phyloP scores from a whole-genome alignment of 2,888 invertebrate species.

The Apeira syringaria region DNA sequence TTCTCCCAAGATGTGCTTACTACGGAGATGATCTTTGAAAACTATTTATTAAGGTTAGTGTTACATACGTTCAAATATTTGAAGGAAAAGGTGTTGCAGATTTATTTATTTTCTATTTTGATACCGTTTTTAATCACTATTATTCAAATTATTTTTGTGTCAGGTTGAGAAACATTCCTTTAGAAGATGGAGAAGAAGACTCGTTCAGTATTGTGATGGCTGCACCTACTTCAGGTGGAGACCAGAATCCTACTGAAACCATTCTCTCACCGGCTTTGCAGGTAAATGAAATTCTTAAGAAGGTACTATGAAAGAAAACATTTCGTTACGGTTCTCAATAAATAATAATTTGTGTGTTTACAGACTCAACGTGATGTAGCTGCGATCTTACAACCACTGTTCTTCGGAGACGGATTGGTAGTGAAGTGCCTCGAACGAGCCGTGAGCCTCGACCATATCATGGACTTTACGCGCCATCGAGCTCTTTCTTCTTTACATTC shows the following conservation, averaged over 20 bases:
- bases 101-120: too few species aligned
- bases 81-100: too few species aligned
- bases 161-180: constrained; percentile 91
- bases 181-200: constrained; percentile 96
- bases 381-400: constrained; percentile 91
- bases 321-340: too few species aligned
- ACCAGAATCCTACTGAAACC: constrained; percentile 87
- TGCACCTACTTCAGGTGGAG: constrained; percentile 80
- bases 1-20: constrained; percentile 99
- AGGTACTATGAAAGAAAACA: too few species aligned
- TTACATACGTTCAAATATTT: too few species aligned
- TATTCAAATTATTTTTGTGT: too few species aligned
- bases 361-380: constrained; percentile 95
- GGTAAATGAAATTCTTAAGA: constrained; percentile 53
- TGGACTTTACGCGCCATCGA: constrained; percentile 99
- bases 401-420: constrained; percentile 96
- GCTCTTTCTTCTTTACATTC: constrained; percentile 98
- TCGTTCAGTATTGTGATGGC: constrained; percentile 84
- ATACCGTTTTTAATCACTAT: too few species aligned
- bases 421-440: constrained; percentile 96
- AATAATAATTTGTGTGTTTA: background rate
- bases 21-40: constrained; percentile 99
- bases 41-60: constrained; percentile 91
- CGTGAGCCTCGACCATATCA: constrained; percentile 96
- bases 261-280: constrained; percentile 91